Conservation (phyloP, 1,140 invertebrate genomes). For the Drosophila bifasciata region DNA sequence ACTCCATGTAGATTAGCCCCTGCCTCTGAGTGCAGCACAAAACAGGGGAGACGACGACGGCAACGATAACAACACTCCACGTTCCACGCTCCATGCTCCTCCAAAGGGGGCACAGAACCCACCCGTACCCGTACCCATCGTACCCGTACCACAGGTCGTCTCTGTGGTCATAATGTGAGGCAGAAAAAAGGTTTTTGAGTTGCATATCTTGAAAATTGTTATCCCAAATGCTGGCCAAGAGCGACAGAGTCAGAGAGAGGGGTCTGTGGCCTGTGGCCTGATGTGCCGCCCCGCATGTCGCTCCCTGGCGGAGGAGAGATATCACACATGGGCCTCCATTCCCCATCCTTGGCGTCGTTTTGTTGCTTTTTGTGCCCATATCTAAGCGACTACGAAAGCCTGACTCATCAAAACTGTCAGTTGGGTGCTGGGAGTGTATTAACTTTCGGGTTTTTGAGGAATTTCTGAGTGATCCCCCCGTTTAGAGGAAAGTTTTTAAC, state of each 20-base stretch:
- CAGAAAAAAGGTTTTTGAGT: constrained; percentile 45
- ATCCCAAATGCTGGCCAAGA: constrained; percentile 70
- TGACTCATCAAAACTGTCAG: constrained; percentile 35
- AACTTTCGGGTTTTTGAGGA: not conserved
- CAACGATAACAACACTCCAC: constrained; percentile 48
- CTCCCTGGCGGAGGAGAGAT: constrained; percentile 47
- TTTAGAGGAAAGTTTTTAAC: not conserved
- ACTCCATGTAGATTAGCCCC: constrained; percentile 73
- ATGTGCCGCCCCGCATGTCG: constrained; percentile 40
- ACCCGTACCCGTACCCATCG: constrained; percentile 10
- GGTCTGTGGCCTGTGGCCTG: constrained; percentile 13
- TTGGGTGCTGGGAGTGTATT: not conserved
- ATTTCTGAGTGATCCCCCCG: not conserved
- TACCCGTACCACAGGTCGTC: constrained; percentile 10
- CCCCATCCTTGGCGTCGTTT: constrained; percentile 55
- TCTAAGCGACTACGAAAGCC: constrained; percentile 20
- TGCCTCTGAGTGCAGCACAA: constrained; percentile 73
- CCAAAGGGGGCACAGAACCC: constrained; percentile 2
- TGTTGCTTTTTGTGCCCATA: constrained; percentile 24
- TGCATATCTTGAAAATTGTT: constrained; percentile 68
- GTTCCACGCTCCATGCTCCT: constrained; percentile 1
- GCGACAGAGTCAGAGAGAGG: constrained; percentile 20
- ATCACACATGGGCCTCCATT: constrained; percentile 15
- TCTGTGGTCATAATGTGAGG: constrained; percentile 53
- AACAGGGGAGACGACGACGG: constrained; percentile 54